Base-by-base conservation (phyloP, 30 jellyfish, hydroid and myxozoan species). In the Turritopsis dohrnii region DNA sequence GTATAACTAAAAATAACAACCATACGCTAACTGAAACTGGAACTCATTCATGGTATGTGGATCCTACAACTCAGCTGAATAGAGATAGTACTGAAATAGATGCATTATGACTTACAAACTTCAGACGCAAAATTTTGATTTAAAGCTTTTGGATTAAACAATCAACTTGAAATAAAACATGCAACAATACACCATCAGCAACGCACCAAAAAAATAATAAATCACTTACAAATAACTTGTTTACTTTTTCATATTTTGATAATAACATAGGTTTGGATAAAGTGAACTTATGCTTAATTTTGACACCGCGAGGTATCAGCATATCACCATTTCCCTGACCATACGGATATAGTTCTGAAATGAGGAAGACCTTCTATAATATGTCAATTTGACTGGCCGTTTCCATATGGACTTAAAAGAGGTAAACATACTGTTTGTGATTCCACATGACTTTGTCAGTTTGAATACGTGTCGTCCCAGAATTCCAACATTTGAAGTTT, bases 341-440 rank as follows among this genome's bases (percentile, higher is more conserved):
- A 69, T 69, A 69, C 9, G 77, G 77, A 69, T 69, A 69, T n/a
- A 69, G 22, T 9, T 69, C 77, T 69, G 30, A 69, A 69, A 60
- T n/a, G n/a, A 69, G 1, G 19, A 9, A 41, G 60, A 41, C 60
- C 60, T 41, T 41, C 60, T 41, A 5, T 41, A 41, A 3, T 41
- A 41, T 41, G 5, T 41, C 5, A 41, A 41, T 41, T 41, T 41
- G 13, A 41, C 60, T 3, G 13, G 9, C 5, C 60, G 5, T 41
- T 41, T 41, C 60, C 13, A 41, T 41, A 41, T 41, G 13, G 5
- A 13, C 5, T 41, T 3, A 41, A 41, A 41, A 41, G 60, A 41
- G 13, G 60, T 3, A 41, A 41, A 41, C 60, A 5, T 41, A 41
- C 60, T 41, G 60, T 13, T 41, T 41, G 13, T 41, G 60, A 13